Evolutionary conservation across 37 sponge, comb jelly and placozoan genomes (phyloP).

Genomic region (Petrosia ficiformis): DNA sequence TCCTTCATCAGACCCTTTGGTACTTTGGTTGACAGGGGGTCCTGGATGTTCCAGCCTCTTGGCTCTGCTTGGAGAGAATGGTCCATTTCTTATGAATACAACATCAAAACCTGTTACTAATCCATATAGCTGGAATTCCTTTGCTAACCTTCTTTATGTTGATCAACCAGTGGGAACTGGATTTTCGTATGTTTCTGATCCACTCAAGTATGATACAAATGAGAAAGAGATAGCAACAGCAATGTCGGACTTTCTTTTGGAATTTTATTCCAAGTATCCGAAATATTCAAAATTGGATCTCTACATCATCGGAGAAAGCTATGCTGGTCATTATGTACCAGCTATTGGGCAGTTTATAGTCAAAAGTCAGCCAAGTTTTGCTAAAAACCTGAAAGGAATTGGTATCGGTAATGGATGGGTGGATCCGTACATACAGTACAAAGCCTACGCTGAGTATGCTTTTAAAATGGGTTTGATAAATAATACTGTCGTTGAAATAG

Average conservation of each 20-base stretch:
- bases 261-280: slow-evolving; percentile 71
- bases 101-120: slow-evolving; percentile 51
- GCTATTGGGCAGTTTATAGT: slow-evolving; percentile 81
- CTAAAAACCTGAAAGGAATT: slow-evolving; percentile 84
- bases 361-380: slow-evolving; percentile 66
- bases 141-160: slow-evolving; percentile 83
- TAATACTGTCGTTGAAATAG: slow-evolving; percentile 29
- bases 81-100: slow-evolving; percentile 70
- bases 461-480: slow-evolving; percentile 49
- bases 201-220: slow-evolving; percentile 59
- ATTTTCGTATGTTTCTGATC: slow-evolving; percentile 74
- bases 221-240: slow-evolving; percentile 77
- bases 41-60: slow-evolving; percentile 87
- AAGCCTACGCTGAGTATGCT: slow-evolving; percentile 61
- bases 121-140: slow-evolving; percentile 82
- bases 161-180: slow-evolving; percentile 92
- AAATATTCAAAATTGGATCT: slow-evolving; percentile 78
- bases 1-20: slow-evolving; percentile 73
- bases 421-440: slow-evolving; percentile 79
- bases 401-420: slow-evolving; percentile 94
- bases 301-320: slow-evolving; percentile 85
- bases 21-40: slow-evolving; percentile 90
- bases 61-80: slow-evolving; percentile 82
- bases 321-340: slow-evolving; percentile 92
- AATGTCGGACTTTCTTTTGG: slow-evolving; percentile 59